These are phyloP conservation scores for Tursiops truncatus DNA, from an alignment of 2,113 vertebrate genomes.

Conservation along the genomic window DNA sequence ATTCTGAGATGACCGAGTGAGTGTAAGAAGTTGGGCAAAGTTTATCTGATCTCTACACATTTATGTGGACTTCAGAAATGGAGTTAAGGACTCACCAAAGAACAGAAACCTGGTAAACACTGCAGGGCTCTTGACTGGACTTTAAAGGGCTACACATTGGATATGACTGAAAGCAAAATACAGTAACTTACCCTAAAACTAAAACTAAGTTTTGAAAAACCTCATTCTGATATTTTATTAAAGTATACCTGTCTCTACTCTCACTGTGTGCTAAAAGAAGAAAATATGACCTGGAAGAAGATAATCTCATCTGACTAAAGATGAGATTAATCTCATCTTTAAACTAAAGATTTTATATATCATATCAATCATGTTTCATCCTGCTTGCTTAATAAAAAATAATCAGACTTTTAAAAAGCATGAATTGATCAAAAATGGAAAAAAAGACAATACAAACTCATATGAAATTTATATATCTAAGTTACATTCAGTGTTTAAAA, in stretches of 20 bases:
- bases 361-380: background rate
- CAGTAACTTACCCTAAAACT: background rate
- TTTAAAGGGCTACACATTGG: background rate
- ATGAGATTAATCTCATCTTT: background rate
- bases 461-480: background rate
- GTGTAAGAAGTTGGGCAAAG: background rate
- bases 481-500: background rate
- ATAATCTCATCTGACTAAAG: background rate
- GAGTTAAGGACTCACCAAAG: background rate
- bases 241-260: background rate
- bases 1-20: background rate
- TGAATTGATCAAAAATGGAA: background rate
- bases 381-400: background rate
- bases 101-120: background rate
- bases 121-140: background rate
- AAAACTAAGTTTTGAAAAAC: background rate
- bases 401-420: background rate
- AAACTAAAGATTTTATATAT: background rate
- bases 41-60: background rate
- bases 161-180: background rate
- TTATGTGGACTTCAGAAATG: background rate
- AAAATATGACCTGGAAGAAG: background rate
- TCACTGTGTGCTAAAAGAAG: background rate
- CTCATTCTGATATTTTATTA: background rate
- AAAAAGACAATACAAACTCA: background rate